Evolutionary conservation across 2,888 invertebrate species (phyloP), one percentile per base, ranked within the genome.

Genomic region (Rhopalosiphum nymphaeae): DNA sequence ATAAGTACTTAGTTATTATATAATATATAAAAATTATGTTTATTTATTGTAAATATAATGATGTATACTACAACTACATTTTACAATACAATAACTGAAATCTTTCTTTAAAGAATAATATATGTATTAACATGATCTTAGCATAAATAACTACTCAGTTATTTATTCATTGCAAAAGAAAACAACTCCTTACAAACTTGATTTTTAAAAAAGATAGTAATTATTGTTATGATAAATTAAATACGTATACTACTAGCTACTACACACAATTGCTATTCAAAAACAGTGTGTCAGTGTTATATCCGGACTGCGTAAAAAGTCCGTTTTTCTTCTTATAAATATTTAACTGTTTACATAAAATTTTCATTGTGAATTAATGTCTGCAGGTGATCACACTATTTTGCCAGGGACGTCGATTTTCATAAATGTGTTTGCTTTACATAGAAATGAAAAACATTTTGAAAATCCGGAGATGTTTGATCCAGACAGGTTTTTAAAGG

Each of bases 401-500:
- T 96, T 96, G 11, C 95, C 95, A 0, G 96, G 96, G 5, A 95
- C 96, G 0, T 96, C 96, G 21, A 95, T 96, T 7, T 91, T 96
- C 26, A 95, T 96, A 25, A 95, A 96, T 93, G 95, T 96, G 0
- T 96, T 96, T 90, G 95, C 96, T 3, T 95, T 96, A 29, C 97
- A 97, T 95, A 95, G 96, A 42, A 96, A 97, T 95, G 95, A 96
- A 0, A 95, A 96, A n/a, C 95, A 96, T 94, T 97, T 96, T 95
- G 96, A 96, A 0, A 96, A 97, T 21, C 97, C 97, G 0, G 96
- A 96, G 16, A 95, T 94, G 11, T 97, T 96, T 95, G 96, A 96
- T 93, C 97, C 97, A 0, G 96, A 97, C 94, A 95, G 97, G 61
- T 97, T 97, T 95, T 95, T 96, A 16, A 96, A 96, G 0, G 96